Base-by-base conservation (phyloP, 2,113 vertebrate genomes). In the Phycodurus eques region DNA sequence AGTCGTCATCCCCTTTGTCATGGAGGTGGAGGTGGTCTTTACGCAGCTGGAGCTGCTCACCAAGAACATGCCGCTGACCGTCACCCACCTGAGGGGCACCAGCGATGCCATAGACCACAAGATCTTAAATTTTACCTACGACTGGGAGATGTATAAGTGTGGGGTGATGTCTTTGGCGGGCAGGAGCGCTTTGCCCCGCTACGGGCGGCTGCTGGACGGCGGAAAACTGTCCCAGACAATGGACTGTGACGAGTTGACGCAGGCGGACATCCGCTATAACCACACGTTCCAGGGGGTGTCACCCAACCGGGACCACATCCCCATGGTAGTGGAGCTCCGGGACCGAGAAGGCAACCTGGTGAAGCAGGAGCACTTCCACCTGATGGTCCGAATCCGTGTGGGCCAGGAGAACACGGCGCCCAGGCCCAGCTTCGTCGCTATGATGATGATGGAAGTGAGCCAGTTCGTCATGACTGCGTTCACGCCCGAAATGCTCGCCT, bases 361-460 rank as follows among this genome's bases (percentile, higher is more conserved):
- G 66, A 97, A 95, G 68, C 95, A 94, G 0, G 97, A 99, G 80
- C 94, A 95, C 82, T 99, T 99, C 82, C 95, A 98, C 71, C 90
- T 98, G 9, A 90, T 96, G 87, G 93, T 98, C 56, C 93, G 94
- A 8, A 95, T 99, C 71, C 92, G 91, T 22, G 93, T 90, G 1
- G 97, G 97, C 0, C 77, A 85, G 0, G 94, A 94, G 85, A 99
- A 99, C 51, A 93, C 91, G 0, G 86, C 95, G 0, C 97, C 97
- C 15, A 97, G 94, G 74, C 96, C 96, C 67, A 98, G 96, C 85
- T 97, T 98, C 57, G 88, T 95, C 80, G 94, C 96, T 15, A 98
- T 96, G 96, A 95, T 99, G 79, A 97, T 97, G 96, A 94, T 98
- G 96, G 96, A 99, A 79, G 94, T 98, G 59, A 94, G 95, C 77